Evolutionary conservation across 2,797 vertebrate genomes (phyloP), one percentile per base, ranked within the genome.

Genomic region (Eremophila alpestris): DNA sequence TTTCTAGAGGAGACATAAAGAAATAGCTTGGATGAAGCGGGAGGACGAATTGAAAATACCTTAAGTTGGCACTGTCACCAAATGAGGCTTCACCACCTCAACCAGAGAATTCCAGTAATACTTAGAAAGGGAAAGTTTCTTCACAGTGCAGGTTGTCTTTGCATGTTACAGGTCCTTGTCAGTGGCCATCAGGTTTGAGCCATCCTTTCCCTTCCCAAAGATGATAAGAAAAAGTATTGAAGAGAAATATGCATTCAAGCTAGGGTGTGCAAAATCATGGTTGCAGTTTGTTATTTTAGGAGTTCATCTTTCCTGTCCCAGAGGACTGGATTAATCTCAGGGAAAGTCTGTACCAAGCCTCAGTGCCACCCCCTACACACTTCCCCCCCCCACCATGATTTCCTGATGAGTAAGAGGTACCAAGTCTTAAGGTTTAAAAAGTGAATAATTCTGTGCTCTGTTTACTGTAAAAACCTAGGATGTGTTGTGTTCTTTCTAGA

Each of bases 321-420:
- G 40, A 77, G 16, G 30, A 77, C 10, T 30, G 16, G 7, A 17
- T 4, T 82, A 17, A 70, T 84, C 22, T 70, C 36, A 21, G 9
- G 30, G 19, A 10, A 65, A 60, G 19, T 23, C 21, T 45, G 27
- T 73, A 51, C 22, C 30, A 81, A 60, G 11, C 5, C 10, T 24
- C 38, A 46, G 24, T 8, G 0, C 18, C 6, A 12, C 3, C 9
- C 5, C 4, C 10, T 48, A 41, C 10, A 40, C 30, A 11, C 10
- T 55, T 63, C 8, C 2, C 7, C 4, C 4, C 7, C 2, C 11
- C 4, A 2, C 3, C 4, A 1, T 51, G 34, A 40, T 63, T 77
- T 77, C 18, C 22, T 83, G 52, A 18, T 81, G 30, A 83, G 22
- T n/a, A 40, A 36, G 49, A 75, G 36, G 4, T 75, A 9, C 7